Percentiles rank a stretch among this genome's conserved stretches.
phyloP scores from a whole-genome alignment of 2,888 invertebrate species.

The Lamproptera curius region DNA sequence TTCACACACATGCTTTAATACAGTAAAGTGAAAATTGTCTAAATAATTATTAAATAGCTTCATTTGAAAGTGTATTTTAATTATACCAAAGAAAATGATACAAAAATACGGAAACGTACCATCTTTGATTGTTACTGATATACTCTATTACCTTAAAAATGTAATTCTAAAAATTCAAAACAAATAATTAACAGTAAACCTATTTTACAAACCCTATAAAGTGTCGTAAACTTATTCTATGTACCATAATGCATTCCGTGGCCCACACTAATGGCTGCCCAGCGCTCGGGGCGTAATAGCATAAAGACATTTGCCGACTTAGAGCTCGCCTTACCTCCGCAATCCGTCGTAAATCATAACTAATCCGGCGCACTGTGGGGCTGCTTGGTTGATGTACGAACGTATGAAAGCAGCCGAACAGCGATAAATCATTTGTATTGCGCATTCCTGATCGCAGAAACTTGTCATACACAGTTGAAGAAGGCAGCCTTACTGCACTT shows the following conservation, averaged over 20 bases:
- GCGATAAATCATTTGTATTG: conserved; percentile 18
- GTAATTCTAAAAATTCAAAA: too few species aligned
- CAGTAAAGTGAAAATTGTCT: too few species aligned
- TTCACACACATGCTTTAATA: too few species aligned
- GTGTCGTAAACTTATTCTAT: too few species aligned
- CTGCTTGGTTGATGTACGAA: conserved; percentile 22
- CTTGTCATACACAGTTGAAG: background rate
- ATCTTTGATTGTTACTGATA: too few species aligned
- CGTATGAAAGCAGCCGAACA: conserved; percentile 5
- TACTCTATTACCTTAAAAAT: too few species aligned
- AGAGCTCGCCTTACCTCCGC: conserved; percentile 26
- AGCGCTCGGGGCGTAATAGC: conserved; percentile 47
- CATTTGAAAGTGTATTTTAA: too few species aligned
- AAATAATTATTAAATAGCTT: too few species aligned
- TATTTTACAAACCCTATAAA: too few species aligned
- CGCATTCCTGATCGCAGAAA: background rate
- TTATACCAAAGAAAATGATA: too few species aligned
- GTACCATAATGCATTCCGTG: conserved; percentile 24
- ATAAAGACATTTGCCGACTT: conserved; percentile 38
- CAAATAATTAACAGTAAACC: too few species aligned
- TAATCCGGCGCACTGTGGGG: conserved; percentile 46
- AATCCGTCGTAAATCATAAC: conserved; percentile 62
- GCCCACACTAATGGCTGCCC: conserved; percentile 48
- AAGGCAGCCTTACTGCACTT: background rate
- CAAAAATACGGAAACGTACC: too few species aligned